phyloP scores from a whole-genome alignment of 64 coral and sea anemone species.

The Platygyra sinensis region DNA sequence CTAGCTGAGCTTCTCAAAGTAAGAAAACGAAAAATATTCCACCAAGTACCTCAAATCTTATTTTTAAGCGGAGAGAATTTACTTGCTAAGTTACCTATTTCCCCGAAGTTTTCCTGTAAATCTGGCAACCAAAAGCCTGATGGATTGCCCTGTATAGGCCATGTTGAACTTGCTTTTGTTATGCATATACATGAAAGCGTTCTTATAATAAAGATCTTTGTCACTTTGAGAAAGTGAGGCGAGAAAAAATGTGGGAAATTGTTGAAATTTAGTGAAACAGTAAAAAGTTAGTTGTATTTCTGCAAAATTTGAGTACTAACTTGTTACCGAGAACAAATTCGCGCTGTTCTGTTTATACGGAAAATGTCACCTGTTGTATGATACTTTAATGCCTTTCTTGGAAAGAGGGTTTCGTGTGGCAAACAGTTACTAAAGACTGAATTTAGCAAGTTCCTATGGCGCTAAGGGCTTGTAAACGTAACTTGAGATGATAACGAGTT shows the following conservation, averaged over 20 bases:
- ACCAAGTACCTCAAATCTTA: neutral
- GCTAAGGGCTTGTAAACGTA: neutral
- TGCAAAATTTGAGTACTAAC: too few relatives aligned
- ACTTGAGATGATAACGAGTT: neutral
- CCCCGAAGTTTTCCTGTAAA: neutral
- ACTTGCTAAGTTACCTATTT: neutral
- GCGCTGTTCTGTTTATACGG: too few relatives aligned
- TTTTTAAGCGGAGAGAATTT: neutral
- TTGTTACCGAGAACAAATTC: too few relatives aligned
- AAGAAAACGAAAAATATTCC: neutral
- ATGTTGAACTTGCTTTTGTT: conserved; percentile 41
- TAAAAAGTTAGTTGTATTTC: neutral
- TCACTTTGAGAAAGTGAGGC: neutral
- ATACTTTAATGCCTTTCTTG: neutral
- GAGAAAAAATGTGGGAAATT: neutral
- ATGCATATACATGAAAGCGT: conserved; percentile 48
- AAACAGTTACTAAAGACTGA: neutral
- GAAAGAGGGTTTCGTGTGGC: too few relatives aligned
- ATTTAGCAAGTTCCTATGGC: neutral
- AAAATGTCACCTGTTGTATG: neutral
- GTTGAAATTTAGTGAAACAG: neutral
- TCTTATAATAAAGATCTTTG: conserved; percentile 52
- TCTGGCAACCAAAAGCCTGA: neutral
- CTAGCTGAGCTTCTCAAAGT: neutral
- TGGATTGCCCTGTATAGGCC: neutral